These are phyloP conservation scores for Ariopsis seemanni DNA, from an alignment of 2,113 vertebrate species.

Conservation along the genomic window DNA sequence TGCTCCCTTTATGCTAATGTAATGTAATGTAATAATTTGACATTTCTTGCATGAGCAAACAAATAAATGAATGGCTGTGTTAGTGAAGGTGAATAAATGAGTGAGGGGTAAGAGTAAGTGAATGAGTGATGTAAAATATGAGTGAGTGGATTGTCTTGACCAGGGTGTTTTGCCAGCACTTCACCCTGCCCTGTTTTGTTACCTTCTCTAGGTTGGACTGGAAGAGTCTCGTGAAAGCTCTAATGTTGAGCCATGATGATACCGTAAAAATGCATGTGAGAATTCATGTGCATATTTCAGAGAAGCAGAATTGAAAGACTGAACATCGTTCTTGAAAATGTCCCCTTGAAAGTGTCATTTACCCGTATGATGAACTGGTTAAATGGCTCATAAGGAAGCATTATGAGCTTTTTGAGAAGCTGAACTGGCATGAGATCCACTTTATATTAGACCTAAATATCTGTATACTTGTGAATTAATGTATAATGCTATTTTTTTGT, in stretches of 20 bases:
- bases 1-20: too few species aligned
- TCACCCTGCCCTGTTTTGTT: not conserved
- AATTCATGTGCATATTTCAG: not conserved
- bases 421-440: not conserved
- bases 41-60: not conserved
- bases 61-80: not conserved
- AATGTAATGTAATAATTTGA: not conserved
- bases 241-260: not conserved
- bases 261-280: not conserved
- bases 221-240: not conserved
- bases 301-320: not conserved
- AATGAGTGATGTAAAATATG: not conserved
- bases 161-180: not conserved
- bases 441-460: not conserved
- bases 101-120: not conserved
- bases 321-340: not conserved
- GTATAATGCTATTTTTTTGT: not conserved
- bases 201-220: not conserved
- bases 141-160: not conserved
- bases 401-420: not conserved
- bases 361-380: not conserved
- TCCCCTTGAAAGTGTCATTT: not conserved
- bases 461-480: not conserved
- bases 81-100: not conserved
- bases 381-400: not conserved